Base-by-base conservation (phyloP, 2,797 vertebrate genomes). In the Darevskia mixta region DNA sequence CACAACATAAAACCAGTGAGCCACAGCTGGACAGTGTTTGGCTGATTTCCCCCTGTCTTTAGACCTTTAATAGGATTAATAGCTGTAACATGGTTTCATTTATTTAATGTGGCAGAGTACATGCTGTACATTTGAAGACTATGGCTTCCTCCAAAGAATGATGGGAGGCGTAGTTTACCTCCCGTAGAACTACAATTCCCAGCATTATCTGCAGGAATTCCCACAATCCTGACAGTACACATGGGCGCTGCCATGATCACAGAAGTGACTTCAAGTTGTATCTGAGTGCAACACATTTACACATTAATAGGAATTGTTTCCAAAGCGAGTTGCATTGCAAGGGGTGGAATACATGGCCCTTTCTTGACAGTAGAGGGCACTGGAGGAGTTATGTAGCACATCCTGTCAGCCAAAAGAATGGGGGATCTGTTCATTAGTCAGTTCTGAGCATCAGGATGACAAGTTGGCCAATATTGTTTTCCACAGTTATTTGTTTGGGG, bases 331-430 rank as follows among this genome's bases (percentile, higher is more conserved):
- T 71, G 35, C 20, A 6, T 67, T 82, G 17, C 58, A 35, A 25
- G 5, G 9, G 18, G 25, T 83, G 35, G 27, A 23, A 72, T 82
- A 45, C 71, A 71, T 43, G 45, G 18, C 29, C 25, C 18, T 13
- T 72, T 64, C 15, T 4, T 35, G 38, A 8, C 89, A 90, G 86
- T 72, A 88, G 89, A 82, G 86, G 89, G 86, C 89, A 82, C 18
- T 85, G 41, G 64, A 41, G 64, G 61, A 49, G 61, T 76, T 35
- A 38, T 69, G 8, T 17, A 75, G 77, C 4, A 5, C 41, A 49
- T 27, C 15, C n/a, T 3, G 7, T 61, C 55, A 41, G 35, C 69
- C 6, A 38, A 20, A 27, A 49, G 32, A 41, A 49, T n/a, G 41
- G 15, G 8, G 29, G 25, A 38, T 15, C 4, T 25, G 29, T 7